phyloP scores from a whole-genome alignment of 2,113 vertebrate genomes.

The Cichladusa arquata region DNA sequence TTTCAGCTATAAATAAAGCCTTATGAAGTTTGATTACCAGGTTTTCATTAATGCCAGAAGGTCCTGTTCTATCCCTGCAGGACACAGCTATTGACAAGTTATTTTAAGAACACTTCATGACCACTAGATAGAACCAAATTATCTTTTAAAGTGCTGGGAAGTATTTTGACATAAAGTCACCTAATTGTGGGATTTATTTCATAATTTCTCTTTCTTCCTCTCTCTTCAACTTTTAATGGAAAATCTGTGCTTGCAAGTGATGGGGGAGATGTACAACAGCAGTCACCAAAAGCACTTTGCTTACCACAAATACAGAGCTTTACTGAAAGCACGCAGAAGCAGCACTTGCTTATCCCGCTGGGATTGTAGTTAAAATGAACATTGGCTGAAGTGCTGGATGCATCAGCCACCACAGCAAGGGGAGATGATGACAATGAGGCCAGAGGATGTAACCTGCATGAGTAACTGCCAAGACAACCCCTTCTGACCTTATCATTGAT shows the following conservation, averaged over 20 bases:
- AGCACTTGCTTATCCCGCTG: background rate
- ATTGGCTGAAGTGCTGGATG: background rate
- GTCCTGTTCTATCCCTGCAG: background rate
- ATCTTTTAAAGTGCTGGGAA: background rate
- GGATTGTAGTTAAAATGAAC: background rate
- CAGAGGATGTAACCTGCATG: background rate
- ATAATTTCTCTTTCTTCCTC: background rate
- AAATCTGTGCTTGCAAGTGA: background rate
- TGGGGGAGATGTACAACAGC: background rate
- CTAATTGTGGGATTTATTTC: background rate
- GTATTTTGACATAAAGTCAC: background rate
- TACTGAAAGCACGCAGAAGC: rapidly evolving
- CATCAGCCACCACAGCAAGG: background rate
- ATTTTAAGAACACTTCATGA: conserved; percentile 6
- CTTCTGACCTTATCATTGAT: background rate
- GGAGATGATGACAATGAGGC: background rate
- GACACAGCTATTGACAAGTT: background rate
- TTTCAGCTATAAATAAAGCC: background rate
- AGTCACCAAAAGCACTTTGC: background rate
- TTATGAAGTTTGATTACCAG: background rate
- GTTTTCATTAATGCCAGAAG: background rate
- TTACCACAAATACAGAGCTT: background rate
- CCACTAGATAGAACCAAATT: background rate
- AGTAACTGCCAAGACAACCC: background rate
- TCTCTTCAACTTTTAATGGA: background rate